Conservation (phyloP, 2,797 vertebrate species). For the Myotis pilosus region DNA sequence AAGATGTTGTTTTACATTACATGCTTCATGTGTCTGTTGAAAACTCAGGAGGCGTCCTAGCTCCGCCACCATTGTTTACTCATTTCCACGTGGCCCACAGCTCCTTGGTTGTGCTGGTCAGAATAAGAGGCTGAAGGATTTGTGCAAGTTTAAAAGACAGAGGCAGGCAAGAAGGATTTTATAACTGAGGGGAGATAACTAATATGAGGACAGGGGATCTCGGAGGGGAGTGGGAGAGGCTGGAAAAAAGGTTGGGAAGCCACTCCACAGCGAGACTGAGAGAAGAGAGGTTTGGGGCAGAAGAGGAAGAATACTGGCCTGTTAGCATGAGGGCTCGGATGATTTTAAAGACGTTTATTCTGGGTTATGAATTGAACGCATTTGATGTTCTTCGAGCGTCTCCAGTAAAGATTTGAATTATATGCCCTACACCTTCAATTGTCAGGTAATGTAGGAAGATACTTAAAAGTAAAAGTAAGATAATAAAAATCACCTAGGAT, state of each 20-base stretch:
- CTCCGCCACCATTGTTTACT: not conserved
- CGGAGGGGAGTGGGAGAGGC: not conserved
- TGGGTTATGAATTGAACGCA: not conserved
- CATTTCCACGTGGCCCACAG: not conserved
- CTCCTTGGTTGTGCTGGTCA: not conserved
- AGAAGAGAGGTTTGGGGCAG: not conserved
- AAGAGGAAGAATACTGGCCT: not conserved
- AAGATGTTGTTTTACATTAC: not conserved
- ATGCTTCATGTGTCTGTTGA: not conserved
- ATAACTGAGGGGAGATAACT: not conserved
- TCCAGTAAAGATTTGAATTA: not conserved
- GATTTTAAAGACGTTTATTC: not conserved
- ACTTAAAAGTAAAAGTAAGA: not conserved
- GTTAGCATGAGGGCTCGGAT: not conserved
- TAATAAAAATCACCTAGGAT: not conserved
- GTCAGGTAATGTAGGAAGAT: not conserved
- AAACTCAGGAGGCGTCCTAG: not conserved
- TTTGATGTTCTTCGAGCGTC: not conserved
- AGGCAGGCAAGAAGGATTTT: not conserved
- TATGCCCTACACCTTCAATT: not conserved
- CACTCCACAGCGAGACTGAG: not conserved
- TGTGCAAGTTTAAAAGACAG: not conserved
- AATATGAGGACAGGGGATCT: not conserved
- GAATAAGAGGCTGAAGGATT: not conserved
- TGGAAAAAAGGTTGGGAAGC: not conserved